These are phyloP conservation scores for Parapsyche elsis DNA, from an alignment of 1,140 invertebrate species.

Conservation along the genomic window DNA sequence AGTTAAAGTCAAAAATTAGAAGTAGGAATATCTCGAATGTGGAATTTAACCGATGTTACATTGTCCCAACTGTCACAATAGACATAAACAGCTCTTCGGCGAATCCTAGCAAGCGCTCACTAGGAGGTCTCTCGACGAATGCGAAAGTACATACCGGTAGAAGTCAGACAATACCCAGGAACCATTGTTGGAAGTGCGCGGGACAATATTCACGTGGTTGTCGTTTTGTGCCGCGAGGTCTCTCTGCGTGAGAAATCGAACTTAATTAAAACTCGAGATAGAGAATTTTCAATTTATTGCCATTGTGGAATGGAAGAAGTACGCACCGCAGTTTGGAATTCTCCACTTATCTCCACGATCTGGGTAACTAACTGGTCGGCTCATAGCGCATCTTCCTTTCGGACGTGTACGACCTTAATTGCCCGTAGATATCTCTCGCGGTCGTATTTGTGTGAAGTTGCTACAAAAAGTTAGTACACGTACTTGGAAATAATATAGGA, in stretches of 20 bases:
- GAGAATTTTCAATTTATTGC: constrained; percentile 24
- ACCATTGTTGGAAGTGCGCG: too few species aligned
- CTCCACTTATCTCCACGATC: constrained; percentile 20
- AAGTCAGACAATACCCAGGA: not conserved
- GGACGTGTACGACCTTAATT: constrained; percentile 29
- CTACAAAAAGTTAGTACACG: too few species aligned
- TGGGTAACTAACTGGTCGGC: not conserved
- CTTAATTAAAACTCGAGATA: constrained; percentile 19
- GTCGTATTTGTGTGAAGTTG: constrained; percentile 5
- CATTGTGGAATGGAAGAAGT: not conserved
- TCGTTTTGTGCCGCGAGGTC: not conserved
- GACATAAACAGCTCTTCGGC: not conserved
- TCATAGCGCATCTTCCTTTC: constrained; percentile 17
- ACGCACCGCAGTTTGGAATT: not conserved
- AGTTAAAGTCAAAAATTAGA: too few species aligned
- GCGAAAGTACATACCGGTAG: not conserved
- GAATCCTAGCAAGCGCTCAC: not conserved
- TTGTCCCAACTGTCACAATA: not conserved
- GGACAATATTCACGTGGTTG: not conserved
- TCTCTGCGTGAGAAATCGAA: constrained; percentile 13
- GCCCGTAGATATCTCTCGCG: not conserved
- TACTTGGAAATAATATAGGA: too few species aligned
- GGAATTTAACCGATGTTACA: not conserved
- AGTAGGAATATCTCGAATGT: too few species aligned
- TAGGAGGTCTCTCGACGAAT: constrained; percentile 8